Base-by-base conservation (phyloP, 2,888 invertebrate genomes). In the Lydus trimaculatus region DNA sequence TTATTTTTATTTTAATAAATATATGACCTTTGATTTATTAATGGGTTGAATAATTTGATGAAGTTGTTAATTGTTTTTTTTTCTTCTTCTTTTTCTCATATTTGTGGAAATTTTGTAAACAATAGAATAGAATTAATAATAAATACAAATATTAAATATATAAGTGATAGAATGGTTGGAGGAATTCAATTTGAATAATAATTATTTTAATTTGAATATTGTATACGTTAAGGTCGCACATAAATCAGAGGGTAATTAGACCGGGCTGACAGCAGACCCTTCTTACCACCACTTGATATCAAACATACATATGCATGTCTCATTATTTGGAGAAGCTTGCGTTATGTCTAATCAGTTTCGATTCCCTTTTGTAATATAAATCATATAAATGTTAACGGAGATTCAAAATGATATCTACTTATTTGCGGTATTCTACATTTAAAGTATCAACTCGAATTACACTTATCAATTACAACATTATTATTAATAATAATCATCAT, bases 301-400 rank as follows among this genome's bases (percentile, higher is more conserved):
- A 77, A 73, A 73, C 79, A 84, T 83, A 80, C 81, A 83, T 83
- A 83, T 82, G 82, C 81, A 82, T 82, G 82, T 83, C 83, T 83
- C 82, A 83, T 84, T 83, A 83, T 80, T 79, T 75, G 67, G 77
- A 76, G 75, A 74, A 78, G 77, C 75, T 76, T 75, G 79, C 76
- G 75, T 76, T 73, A 73, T 75, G 80, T 82, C 80, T 82, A 81
- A 82, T 83, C 82, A 81, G 80, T 74, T 77, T 77, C 77, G 79
- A 78, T 79, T 79, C 81, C 80, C 81, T 79, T 78, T 72, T 72
- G 78, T 67, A 66, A 71, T 75, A 75, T 82, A 80, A 80, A 82
- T 82, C 80, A 81, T 80, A 70, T 69, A 69, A n/a, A 76, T 75
- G 78, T 78, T 80, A 80, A 79, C 81, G 76, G 77, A 77, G 75